Evolutionary conservation across 2,113 vertebrate genomes (phyloP), one percentile per base, ranked within the genome.

Genomic region (Zootoca vivipara): DNA sequence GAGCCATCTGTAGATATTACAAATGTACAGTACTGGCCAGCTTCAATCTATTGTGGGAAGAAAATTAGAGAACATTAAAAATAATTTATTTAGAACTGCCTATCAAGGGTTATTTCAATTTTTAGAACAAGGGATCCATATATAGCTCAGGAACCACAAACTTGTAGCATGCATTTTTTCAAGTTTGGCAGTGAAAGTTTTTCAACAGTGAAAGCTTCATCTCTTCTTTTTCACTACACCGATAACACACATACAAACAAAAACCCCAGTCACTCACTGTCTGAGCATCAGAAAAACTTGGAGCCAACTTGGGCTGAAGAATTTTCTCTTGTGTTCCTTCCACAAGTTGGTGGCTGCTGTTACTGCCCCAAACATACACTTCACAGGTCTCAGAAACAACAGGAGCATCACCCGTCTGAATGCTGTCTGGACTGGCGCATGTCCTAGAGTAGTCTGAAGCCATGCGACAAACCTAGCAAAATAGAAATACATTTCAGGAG

Each of bases 391-490:
- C 99, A 0, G 99, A 99, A 91, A 99, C 97, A 38, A 98, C 94
- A 4, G 98, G 98, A 0, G 97, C 96, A 90, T 99, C 98, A 0
- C 98, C 98, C 0, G 98, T 98, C 95, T 99, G 99, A 64, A 99
- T 98, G 95, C 98, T 99, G 92, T 99, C 99, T 3, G 99, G 98
- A 89, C 98, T 99, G n/a, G 99, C 99, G 89, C 98, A 98, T 0
- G 98, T 99, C 90, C 98, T 97, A 26, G 98, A 98, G 86, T 98
- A 98, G 96, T 99, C 98, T 0, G 98, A 98, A 2, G 98, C 98
- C 98, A 98, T 99, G 83, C 97, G 96, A 91, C 98, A 98, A 28
- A 98, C 98, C 98, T 98, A 65, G 42, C 58, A 77, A 92, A 93
- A 91, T n/a, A 13, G 88, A 24, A 3, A 30, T 46, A 6, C 4